Evolutionary conservation across 2,888 invertebrate species (phyloP).

Genomic region (Drosophila antonietae): DNA sequence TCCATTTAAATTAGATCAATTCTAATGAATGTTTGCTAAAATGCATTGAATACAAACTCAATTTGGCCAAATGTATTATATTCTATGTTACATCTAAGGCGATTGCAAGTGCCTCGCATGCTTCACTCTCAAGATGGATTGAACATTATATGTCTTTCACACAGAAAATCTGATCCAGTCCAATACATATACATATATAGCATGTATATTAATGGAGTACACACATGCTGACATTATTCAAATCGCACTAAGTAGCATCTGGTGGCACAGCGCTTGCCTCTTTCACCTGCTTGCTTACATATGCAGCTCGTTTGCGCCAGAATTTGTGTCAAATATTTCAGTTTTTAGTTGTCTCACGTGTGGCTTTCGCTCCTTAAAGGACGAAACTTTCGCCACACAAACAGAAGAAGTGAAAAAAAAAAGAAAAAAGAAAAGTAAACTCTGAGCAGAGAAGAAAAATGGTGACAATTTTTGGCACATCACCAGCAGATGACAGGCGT

Average conservation of each 20-base stretch:
- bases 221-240: conserved; percentile 4
- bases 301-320: conserved; percentile 16
- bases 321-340: conserved; percentile 13
- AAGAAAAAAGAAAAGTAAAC: not conserved
- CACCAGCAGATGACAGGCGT: conserved; percentile 50
- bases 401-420: not conserved
- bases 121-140: not conserved
- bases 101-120: not conserved
- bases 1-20: not conserved
- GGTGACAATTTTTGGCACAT: conserved; percentile 53
- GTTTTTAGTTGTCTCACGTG: conserved; percentile 16
- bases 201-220: not conserved
- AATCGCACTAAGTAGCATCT: conserved; percentile 13
- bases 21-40: too few species aligned
- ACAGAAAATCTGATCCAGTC: not conserved
- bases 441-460: conserved; percentile 29
- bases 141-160: not conserved
- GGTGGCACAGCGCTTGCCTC: not conserved
- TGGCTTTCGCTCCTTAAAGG: not conserved
- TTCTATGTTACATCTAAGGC: too few species aligned
- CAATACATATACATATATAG: not conserved
- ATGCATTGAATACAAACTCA: too few species aligned
- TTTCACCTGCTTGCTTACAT: conserved; percentile 2
- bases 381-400: conserved; percentile 29
- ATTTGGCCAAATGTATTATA: too few species aligned